phyloP scores from a whole-genome alignment of 2,797 vertebrate genomes.

The Helarctos malayanus region DNA sequence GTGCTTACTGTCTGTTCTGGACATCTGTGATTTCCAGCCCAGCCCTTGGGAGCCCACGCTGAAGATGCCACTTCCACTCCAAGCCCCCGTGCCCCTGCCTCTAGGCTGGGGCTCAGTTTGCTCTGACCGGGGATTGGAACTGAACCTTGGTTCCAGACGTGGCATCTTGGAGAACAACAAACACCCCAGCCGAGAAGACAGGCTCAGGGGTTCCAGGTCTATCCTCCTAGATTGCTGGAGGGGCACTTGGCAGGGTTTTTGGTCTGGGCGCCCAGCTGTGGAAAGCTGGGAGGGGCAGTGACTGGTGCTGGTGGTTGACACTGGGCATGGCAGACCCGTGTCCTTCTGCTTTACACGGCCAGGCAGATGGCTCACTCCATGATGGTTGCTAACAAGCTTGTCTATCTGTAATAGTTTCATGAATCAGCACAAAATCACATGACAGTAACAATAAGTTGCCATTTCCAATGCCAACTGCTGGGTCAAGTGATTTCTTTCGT shows the following conservation, averaged over 20 bases:
- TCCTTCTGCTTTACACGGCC: neutral
- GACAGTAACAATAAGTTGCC: neutral
- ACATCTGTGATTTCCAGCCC: neutral
- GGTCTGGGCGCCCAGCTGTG: neutral
- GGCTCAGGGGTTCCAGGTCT: neutral
- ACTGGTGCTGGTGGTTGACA: neutral
- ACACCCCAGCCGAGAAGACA: neutral
- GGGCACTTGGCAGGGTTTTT: neutral
- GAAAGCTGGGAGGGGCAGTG: neutral
- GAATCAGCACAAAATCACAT: neutral
- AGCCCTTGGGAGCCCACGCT: neutral
- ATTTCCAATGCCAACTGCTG: neutral
- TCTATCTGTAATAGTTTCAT: conserved; percentile 27
- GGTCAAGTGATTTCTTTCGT: neutral
- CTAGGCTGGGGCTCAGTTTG: neutral
- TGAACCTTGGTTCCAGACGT: neutral
- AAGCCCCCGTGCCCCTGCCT: neutral
- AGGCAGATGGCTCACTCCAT: neutral
- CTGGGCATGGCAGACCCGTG: neutral
- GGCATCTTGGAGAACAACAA: neutral
- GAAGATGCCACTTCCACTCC: neutral
- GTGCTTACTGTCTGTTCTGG: neutral
- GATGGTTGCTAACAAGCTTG: neutral
- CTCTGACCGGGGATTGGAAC: neutral
- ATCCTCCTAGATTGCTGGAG: neutral